Evolutionary conservation across 2,113 vertebrate genomes (phyloP).

Genomic region (Poeciliopsis retropinna): DNA sequence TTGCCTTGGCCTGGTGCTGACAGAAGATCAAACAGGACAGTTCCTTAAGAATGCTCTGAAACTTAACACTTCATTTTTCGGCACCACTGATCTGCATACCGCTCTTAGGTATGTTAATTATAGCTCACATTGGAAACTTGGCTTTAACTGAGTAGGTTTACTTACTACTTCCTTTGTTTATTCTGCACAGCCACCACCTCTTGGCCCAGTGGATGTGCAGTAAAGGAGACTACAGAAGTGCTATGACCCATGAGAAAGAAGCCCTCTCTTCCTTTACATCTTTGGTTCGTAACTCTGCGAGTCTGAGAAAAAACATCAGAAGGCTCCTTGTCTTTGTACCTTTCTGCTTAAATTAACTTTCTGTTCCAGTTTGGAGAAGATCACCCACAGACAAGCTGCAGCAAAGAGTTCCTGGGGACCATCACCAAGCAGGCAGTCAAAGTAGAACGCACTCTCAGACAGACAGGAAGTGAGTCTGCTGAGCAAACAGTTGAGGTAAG

Average conservation of each 20-base stretch:
- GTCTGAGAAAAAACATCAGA: not conserved
- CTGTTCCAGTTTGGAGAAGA: conserved; percentile 79
- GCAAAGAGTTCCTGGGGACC: conserved; percentile 79
- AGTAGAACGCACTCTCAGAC: conserved; percentile 82
- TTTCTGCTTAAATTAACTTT: not conserved
- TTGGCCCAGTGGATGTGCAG: conserved; percentile 82
- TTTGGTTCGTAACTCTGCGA: conserved; percentile 69
- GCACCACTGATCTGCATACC: conserved; percentile 72
- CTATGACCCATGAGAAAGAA: conserved; percentile 83
- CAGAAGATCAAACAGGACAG: conserved; percentile 70
- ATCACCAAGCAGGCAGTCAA: conserved; percentile 86
- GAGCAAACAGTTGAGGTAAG: conserved; percentile 77
- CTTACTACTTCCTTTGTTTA: not conserved
- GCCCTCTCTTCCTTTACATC: conserved; percentile 78
- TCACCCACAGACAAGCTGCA: conserved; percentile 79
- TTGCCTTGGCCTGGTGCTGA: conserved; percentile 81
- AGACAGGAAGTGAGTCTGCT: conserved; percentile 75
- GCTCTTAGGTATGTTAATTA: conserved; percentile 75
- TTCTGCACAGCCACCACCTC: conserved; percentile 78
- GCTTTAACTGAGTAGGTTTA: not conserved
- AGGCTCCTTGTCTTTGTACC: not conserved
- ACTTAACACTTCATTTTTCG: conserved; percentile 80
- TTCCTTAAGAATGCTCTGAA: conserved; percentile 81
- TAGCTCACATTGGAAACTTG: not conserved
- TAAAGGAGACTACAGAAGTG: conserved; percentile 81